Conservation (phyloP, 2,113 vertebrate genomes). For the Alethe castanea region DNA sequence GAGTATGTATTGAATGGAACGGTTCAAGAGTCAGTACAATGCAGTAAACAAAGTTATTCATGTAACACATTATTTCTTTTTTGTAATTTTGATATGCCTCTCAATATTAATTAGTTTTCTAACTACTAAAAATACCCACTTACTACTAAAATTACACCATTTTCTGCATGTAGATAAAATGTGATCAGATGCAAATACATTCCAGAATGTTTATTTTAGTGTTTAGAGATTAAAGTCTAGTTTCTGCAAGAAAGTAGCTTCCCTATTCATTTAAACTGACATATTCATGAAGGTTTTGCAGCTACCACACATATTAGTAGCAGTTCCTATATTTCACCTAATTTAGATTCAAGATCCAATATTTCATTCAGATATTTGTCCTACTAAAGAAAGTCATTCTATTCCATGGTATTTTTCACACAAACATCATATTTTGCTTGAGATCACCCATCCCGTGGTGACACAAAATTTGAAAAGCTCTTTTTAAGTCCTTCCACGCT, state of each 20-base stretch:
- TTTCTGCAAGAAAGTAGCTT: conserved; percentile 7
- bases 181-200: neutral
- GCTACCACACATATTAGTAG: neutral
- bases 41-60: neutral
- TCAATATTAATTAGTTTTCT: conserved; percentile 22
- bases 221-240: neutral
- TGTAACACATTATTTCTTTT: neutral
- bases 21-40: neutral
- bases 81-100: neutral
- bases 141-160: neutral
- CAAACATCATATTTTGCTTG: neutral
- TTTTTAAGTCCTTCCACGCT: neutral
- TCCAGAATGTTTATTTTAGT: conserved; percentile 11
- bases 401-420: neutral
- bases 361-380: neutral
- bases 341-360: neutral
- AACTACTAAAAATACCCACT: neutral
- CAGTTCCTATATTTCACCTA: neutral
- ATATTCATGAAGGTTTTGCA: neutral
- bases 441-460: neutral
- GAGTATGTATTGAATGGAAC: neutral
- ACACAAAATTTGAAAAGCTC: neutral
- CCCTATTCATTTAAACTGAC: neutral
- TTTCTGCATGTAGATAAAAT: conserved; percentile 1
- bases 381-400: neutral